Evolutionary conservation across 2,888 invertebrate species (phyloP).

Genomic region (Leucophenga montana): DNA sequence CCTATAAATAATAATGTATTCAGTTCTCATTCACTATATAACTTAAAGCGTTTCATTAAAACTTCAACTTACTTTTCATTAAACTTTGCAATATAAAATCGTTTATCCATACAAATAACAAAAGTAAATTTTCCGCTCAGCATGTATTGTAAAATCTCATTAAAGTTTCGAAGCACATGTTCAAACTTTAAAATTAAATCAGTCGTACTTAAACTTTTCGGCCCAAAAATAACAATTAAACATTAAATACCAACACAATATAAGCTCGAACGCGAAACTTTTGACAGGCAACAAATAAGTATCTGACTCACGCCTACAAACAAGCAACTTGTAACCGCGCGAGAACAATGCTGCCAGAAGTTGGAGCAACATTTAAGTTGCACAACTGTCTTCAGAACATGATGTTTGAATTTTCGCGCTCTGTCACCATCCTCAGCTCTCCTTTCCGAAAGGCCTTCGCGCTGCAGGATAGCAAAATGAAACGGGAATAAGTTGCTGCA

Average conservation of each 20-base stretch:
- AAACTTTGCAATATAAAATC: too few relatives aligned
- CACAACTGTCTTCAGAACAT: constrained; percentile 3
- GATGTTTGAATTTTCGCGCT: constrained; percentile 26
- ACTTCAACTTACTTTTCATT: too few relatives aligned
- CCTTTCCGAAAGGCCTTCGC: neutral
- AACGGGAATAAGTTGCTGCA: neutral
- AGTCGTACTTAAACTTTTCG: constrained; percentile 54
- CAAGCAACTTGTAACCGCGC: constrained; percentile 10
- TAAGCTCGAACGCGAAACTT: constrained; percentile 18
- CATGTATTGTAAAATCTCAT: constrained; percentile 7
- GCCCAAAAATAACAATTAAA: constrained; percentile 61
- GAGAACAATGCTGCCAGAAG: neutral
- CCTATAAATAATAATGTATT: too few relatives aligned
- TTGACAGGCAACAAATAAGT: constrained; percentile 14
- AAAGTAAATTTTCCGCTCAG: neutral
- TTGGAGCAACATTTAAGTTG: neutral
- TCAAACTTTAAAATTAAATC: constrained; percentile 59
- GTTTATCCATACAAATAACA: neutral
- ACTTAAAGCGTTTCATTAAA: too few relatives aligned
- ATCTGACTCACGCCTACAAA: neutral
- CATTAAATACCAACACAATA: constrained; percentile 44
- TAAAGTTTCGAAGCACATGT: constrained; percentile 15
- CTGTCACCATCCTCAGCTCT: neutral
- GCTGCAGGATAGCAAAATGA: neutral
- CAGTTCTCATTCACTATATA: too few relatives aligned